Percentiles rank a stretch among this genome's conserved stretches.
phyloP scores from a whole-genome alignment of 2,888 invertebrate species.

The Chamaedrilus cognettii region DNA sequence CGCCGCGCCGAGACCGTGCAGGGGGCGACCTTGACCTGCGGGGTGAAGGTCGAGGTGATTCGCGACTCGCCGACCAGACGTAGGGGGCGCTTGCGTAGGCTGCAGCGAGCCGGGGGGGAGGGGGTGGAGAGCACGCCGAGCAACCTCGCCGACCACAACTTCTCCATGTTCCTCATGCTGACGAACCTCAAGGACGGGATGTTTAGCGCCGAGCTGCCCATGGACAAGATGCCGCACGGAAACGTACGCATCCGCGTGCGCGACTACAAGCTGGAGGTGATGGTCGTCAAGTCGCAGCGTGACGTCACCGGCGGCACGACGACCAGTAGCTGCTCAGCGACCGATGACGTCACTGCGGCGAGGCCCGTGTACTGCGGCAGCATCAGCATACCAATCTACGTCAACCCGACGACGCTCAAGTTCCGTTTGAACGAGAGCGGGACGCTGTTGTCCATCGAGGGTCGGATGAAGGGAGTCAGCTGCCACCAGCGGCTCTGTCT shows the following conservation, averaged over 20 bases:
- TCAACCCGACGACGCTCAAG: conserved; percentile 22
- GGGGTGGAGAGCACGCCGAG: not conserved
- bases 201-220: conserved; percentile 21
- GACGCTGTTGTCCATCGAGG: conserved; percentile 15
- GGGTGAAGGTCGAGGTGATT: conserved; percentile 11
- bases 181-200: conserved; percentile 13
- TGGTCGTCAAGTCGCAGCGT: not conserved
- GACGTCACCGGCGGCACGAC: not conserved
- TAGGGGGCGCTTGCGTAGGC: not conserved
- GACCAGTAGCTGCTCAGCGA: not conserved
- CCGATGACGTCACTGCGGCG: not conserved
- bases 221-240: conserved; percentile 17
- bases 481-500: not conserved
- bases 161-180: conserved; percentile 14
- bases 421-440: conserved; percentile 15
- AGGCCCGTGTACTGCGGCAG: conserved; percentile 17
- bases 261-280: conserved; percentile 26
- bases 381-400: conserved; percentile 29
- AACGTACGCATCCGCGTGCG: conserved; percentile 22
- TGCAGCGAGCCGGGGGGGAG: not conserved
- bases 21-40: not conserved
- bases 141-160: conserved; percentile 11
- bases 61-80: not conserved
- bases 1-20: not conserved
- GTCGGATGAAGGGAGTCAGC: conserved; percentile 18